These are phyloP conservation scores for Hanleya hanleyi DNA, from an alignment of 2,888 invertebrate genomes.

Conservation along the genomic window DNA sequence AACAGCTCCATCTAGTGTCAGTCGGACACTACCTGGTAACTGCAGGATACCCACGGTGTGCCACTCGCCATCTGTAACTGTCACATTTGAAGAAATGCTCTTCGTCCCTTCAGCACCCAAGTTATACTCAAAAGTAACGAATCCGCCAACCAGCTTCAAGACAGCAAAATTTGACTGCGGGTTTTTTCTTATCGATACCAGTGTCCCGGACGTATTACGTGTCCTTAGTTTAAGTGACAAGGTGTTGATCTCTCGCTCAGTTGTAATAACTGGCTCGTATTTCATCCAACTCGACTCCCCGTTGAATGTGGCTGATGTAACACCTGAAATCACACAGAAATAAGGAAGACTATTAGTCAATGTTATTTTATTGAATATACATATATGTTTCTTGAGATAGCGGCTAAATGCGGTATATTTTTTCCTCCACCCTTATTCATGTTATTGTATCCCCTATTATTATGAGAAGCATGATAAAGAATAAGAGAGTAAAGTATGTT, in stretches of 20 bases:
- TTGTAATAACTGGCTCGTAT: conserved; percentile 76
- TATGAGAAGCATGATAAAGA: too few species aligned
- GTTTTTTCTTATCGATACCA: conserved; percentile 78
- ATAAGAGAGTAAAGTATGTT: too few species aligned
- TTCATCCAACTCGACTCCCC: conserved; percentile 81
- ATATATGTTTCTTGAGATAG: too few species aligned
- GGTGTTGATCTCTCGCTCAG: conserved; percentile 77
- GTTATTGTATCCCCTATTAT: too few species aligned
- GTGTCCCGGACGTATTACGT: conserved; percentile 80
- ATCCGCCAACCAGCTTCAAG: conserved; percentile 44
- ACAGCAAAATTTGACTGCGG: conserved; percentile 40
- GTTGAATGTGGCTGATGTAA: conserved; percentile 90
- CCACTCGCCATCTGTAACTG: conserved; percentile 49
- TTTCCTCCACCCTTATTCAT: too few species aligned
- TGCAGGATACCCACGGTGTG: conserved; percentile 40
- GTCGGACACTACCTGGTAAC: conserved; percentile 20
- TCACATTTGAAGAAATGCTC: conserved; percentile 16
- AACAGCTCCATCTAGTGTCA: conserved; percentile 31
- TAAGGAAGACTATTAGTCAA: not conserved
- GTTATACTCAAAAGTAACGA: conserved; percentile 45
- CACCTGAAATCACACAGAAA: conserved; percentile 64
- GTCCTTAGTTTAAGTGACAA: conserved; percentile 73
- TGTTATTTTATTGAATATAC: too few species aligned
- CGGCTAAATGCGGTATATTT: too few species aligned
- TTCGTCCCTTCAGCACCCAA: conserved; percentile 31